Conservation (phyloP, 2,888 invertebrate species). For the Thereva nobilitata region DNA sequence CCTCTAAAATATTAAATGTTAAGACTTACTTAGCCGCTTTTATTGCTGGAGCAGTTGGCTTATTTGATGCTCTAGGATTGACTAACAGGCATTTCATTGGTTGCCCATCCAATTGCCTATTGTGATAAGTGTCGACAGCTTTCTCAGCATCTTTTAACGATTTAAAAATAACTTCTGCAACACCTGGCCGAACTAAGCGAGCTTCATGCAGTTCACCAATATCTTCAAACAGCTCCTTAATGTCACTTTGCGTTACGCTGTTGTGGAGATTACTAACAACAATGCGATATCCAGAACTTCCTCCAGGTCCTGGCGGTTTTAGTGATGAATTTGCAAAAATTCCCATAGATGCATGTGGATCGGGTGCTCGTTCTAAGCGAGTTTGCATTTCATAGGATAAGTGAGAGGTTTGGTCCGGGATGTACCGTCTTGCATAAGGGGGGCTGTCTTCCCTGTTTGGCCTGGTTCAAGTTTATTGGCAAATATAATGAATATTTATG, state of each 20-base stretch:
- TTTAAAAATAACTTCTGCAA: conserved; percentile 90
- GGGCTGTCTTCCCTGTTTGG: conserved; percentile 45
- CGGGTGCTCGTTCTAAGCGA: conserved; percentile 54
- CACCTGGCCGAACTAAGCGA: conserved; percentile 81
- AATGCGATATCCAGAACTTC: conserved; percentile 72
- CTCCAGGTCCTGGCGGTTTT: conserved; percentile 32
- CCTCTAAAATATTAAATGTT: neutral
- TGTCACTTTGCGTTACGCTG: conserved; percentile 87
- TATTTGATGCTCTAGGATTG: conserved; percentile 71
- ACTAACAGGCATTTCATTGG: conserved; percentile 90
- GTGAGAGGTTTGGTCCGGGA: conserved; percentile 50
- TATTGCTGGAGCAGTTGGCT: conserved; percentile 60
- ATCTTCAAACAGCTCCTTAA: conserved; percentile 92
- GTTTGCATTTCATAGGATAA: conserved; percentile 55
- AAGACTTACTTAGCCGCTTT: conserved; percentile 43
- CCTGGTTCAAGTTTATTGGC: conserved; percentile 3
- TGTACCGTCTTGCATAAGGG: conserved; percentile 48
- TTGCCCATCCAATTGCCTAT: conserved; percentile 89
- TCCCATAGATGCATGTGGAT: conserved; percentile 55
- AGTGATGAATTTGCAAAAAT: conserved; percentile 54
- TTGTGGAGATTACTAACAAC: conserved; percentile 88
- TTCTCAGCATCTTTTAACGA: conserved; percentile 82
- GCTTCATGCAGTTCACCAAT: conserved; percentile 85
- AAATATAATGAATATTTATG: neutral
- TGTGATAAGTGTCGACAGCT: conserved; percentile 92